A percentile compares a stretch with the other conserved stretches of the same genome.
Conservation (phyloP, 2,888 invertebrate species). For the Thyatira batis region DNA sequence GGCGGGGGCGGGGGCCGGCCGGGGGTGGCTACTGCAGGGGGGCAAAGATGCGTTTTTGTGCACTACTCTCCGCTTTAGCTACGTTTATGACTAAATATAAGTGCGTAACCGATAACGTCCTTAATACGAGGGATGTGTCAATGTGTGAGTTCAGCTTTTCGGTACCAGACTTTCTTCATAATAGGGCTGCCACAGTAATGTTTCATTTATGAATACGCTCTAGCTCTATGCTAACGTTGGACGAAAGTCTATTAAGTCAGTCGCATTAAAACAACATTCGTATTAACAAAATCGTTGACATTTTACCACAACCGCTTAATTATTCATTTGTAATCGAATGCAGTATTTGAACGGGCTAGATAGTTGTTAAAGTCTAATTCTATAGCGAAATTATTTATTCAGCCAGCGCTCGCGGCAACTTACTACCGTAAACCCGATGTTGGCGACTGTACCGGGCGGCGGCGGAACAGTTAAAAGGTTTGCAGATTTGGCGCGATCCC, state of each 20-base stretch:
- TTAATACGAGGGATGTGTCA: conserved; percentile 35
- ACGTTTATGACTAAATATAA: conserved; percentile 74
- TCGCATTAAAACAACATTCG: neutral
- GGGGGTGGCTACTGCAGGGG: conserved; percentile 52
- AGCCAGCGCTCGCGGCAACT: conserved; percentile 9
- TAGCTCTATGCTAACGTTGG: no score
- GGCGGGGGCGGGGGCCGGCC: conserved; percentile 60
- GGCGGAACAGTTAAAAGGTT: conserved; percentile 11
- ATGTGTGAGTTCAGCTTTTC: conserved; percentile 44
- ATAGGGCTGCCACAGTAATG: conserved; percentile 27
- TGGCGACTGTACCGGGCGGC: conserved; percentile 24
- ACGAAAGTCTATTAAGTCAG: no score
- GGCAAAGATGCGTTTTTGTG: conserved; percentile 81
- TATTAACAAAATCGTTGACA: neutral
- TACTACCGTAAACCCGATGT: conserved; percentile 21
- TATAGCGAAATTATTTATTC: conserved; percentile 32
- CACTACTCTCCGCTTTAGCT: conserved; percentile 67
- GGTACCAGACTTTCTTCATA: conserved; percentile 40
- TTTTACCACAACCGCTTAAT: neutral
- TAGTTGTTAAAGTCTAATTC: conserved; percentile 30
- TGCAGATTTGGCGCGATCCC: conserved; percentile 28
- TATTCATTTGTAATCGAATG: neutral
- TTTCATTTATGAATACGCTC: neutral
- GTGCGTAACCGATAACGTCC: conserved; percentile 73
- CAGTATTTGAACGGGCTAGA: conserved; percentile 10